Evolutionary conservation across 2,113 vertebrate genomes (phyloP), one percentile per base, ranked within the genome.

Genomic region (Emydocephalus ijimae): DNA sequence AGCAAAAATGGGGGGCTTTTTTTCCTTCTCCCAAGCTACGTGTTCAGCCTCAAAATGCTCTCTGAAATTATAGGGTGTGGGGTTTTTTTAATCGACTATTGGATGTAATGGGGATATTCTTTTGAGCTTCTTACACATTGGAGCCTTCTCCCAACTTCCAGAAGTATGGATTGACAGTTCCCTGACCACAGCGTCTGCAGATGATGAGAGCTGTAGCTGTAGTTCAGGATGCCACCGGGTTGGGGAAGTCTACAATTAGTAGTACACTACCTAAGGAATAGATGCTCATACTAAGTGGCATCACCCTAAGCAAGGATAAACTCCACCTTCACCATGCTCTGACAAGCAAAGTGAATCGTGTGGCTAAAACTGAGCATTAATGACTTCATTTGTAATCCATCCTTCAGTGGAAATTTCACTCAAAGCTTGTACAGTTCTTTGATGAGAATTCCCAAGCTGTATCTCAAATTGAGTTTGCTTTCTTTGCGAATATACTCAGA

Each of bases 331-430:
- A 0, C 56, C 56, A 50, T 48, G 85, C 29, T 90, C 56, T 90
- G 88, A 54, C 86, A 69, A 93, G n/a, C 45, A 87, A 87, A n/a
- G 55, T 89, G 69, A 92, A 85, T 50, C 23, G 39, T 57, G 21
- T 50, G 21, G 43, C 57, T 86, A 39, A 90, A 92, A 34, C 54
- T 90, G 81, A 87, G 81, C 45, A 54, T 90, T 54, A 74, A 20
- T 85, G 89, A 81, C 34, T 92, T 48, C 21, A 59, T 48, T 61
- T 59, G 45, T 50, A 88, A 89, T 50, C 64, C 26, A 24, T 85
- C 54, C 89, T 89, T 92, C 55, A 59, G 43, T 59, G 88, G 52
- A 74, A 92, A 89, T 89, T 89, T 92, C 54, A 85, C 88, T 29
- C 43, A 50, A 29, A 85, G 69, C 20, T 59, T 85, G n/a, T 59